Percentiles rank a stretch among this genome's conserved stretches.
Evolutionary conservation across 2,797 vertebrate genomes (phyloP).

Genomic region (Podarcis siculus): DNA sequence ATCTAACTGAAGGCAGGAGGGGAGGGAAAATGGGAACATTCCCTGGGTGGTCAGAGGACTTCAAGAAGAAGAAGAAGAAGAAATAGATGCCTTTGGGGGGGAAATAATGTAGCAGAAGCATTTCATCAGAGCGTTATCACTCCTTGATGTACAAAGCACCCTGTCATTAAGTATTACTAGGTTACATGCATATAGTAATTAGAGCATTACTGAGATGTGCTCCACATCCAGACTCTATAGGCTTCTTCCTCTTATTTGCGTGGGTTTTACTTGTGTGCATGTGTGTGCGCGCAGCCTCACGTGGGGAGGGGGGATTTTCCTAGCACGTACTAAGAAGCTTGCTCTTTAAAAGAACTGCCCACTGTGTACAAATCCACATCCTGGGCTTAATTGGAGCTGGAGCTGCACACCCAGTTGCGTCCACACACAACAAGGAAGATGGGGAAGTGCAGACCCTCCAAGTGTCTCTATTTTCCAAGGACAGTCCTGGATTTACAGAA

Average conservation of each 20-base stretch:
- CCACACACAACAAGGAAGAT: not conserved
- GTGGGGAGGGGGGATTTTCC: not conserved
- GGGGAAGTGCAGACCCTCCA: no score
- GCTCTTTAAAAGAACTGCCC: not conserved
- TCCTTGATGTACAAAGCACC: slow-evolving; percentile 38
- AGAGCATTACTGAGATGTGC: not conserved
- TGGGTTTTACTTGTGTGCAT: not conserved
- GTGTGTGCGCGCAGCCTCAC: not conserved
- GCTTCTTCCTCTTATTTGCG: not conserved
- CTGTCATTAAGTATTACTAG: slow-evolving; percentile 43
- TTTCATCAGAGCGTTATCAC: slow-evolving; percentile 25
- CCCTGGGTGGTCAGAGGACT: not conserved
- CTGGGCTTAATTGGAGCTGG: not conserved
- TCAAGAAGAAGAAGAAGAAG: not conserved
- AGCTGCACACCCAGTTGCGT: not conserved
- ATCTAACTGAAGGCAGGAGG: slow-evolving; percentile 29
- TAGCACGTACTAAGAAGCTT: not conserved
- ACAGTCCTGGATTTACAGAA: no score
- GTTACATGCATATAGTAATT: slow-evolving; percentile 39
- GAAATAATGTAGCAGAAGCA: slow-evolving; percentile 7
- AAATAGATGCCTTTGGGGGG: not conserved
- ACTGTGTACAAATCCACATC: not conserved
- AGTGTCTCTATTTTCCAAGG: no score
- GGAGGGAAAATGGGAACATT: slow-evolving; percentile 12
- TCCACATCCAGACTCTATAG: not conserved